phyloP scores from a whole-genome alignment of 2,797 vertebrate genomes.

The Toxotes lorentzi region DNA sequence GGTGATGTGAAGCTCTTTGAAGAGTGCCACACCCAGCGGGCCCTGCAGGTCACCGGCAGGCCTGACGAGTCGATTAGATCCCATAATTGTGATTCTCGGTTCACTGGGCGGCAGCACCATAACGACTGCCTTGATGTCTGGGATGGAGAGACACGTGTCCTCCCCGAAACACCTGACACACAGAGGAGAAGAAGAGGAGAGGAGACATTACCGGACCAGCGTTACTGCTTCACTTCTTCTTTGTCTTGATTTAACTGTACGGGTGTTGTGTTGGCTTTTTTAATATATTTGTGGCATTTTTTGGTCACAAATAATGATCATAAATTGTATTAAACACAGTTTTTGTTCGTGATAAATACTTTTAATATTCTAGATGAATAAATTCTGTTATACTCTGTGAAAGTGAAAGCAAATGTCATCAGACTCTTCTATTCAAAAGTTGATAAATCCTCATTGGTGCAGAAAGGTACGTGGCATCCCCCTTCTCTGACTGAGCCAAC shows the following conservation, averaged over 20 bases:
- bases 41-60: constrained; percentile 89
- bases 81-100: constrained; percentile 94
- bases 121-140: constrained; percentile 92
- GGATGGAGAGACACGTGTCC: constrained; percentile 94
- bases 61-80: constrained; percentile 90
- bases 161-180: constrained; percentile 94
- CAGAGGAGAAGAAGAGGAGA: not conserved
- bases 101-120: constrained; percentile 95
- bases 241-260: not conserved
- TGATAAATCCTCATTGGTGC: no score
- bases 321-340: not conserved
- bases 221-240: constrained; percentile 12
- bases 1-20: constrained; percentile 95
- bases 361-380: not conserved
- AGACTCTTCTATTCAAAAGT: no score
- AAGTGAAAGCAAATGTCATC: no score
- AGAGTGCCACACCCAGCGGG: constrained; percentile 88
- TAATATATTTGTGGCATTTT: not conserved
- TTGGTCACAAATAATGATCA: not conserved
- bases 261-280: not conserved
- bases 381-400: not conserved
- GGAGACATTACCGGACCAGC: constrained; percentile 1
- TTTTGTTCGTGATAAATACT: not conserved
- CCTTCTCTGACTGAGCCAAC: no score
- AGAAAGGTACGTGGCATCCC: no score